phyloP scores from a whole-genome alignment of 2,113 vertebrate genomes.

The Galemys pyrenaicus region DNA sequence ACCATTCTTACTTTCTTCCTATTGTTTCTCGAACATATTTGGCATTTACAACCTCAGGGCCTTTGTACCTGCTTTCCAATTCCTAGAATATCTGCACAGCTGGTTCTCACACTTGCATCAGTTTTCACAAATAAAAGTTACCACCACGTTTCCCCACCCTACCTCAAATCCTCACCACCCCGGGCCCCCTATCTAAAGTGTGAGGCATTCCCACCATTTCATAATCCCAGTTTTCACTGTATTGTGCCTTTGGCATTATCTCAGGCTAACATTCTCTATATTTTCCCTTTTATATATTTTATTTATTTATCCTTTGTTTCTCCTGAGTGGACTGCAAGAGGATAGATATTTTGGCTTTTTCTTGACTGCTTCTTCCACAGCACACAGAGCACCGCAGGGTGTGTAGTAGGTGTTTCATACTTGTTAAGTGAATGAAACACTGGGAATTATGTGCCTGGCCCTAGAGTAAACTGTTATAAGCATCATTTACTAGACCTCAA shows the following conservation, averaged over 20 bases:
- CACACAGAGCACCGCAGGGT: background rate
- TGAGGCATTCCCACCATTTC: background rate
- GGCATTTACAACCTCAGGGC: background rate
- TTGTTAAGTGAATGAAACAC: background rate
- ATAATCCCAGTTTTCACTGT: background rate
- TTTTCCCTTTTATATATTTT: background rate
- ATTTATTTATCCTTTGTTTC: background rate
- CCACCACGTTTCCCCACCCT: background rate
- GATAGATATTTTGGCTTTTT: background rate
- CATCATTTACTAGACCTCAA: background rate
- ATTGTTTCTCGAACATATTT: background rate
- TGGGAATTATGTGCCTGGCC: background rate
- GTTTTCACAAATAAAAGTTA: background rate
- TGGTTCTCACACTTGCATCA: background rate
- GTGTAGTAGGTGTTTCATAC: background rate
- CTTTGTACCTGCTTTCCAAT: background rate
- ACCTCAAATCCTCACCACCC: background rate
- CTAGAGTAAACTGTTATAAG: background rate
- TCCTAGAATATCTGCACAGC: background rate
- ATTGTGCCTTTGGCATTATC: background rate
- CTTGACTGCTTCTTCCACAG: background rate
- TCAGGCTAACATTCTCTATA: background rate
- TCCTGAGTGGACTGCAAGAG: background rate
- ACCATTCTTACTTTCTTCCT: background rate
- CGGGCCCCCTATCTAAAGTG: background rate